Evolutionary conservation across 1,140 invertebrate genomes (phyloP).

Genomic region (Drosophila kepulauana): DNA sequence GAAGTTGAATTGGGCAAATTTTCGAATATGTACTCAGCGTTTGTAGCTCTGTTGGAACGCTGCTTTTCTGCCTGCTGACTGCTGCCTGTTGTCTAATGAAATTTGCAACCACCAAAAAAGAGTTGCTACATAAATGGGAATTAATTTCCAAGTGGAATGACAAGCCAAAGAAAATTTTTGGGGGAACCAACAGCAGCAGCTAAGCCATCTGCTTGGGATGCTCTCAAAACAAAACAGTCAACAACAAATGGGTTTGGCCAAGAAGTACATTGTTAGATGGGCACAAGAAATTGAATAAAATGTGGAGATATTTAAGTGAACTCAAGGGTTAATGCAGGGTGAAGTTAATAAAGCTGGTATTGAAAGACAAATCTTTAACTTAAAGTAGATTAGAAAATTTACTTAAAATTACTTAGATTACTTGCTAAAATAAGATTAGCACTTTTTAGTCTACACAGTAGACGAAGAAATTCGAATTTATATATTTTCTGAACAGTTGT

Average conservation of each 20-base stretch:
- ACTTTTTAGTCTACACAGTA: no score
- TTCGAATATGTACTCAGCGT: neutral
- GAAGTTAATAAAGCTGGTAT: neutral
- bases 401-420: neutral
- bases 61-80: neutral
- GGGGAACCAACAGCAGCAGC: neutral
- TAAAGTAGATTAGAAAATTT: neutral
- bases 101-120: conserved; percentile 77
- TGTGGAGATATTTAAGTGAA: neutral
- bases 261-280: conserved; percentile 28
- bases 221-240: conserved; percentile 13
- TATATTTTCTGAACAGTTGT: no score
- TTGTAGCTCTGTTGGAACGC: neutral
- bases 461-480: no score
- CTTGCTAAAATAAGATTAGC: no score
- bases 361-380: neutral
- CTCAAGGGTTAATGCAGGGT: conserved; percentile 16
- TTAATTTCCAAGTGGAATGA: conserved; percentile 70
- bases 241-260: conserved; percentile 59
- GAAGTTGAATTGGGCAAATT: conserved; percentile 31
- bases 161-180: conserved; percentile 46
- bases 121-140: conserved; percentile 71
- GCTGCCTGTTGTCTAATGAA: conserved; percentile 58
- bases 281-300: conserved; percentile 12
- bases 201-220: neutral